A percentile compares a stretch with the other conserved stretches of the same genome.
phyloP scores from a whole-genome alignment of 2,113 vertebrate genomes.

The Eulacestoma nigropectus region DNA sequence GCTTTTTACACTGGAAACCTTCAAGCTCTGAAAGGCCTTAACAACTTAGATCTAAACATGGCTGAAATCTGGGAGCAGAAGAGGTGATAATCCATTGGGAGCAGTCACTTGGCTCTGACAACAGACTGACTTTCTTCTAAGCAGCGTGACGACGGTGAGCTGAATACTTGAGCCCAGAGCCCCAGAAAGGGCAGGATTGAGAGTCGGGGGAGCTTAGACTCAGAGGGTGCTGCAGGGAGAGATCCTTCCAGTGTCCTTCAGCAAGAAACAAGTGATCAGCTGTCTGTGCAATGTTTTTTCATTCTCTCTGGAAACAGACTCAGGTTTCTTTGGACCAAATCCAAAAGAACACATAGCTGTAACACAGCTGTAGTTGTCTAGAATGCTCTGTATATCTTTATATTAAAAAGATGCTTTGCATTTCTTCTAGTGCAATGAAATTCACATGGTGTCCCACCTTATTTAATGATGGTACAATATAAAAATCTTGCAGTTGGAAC shows the following conservation, averaged over 20 bases:
- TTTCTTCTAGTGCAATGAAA: conserved; percentile 82
- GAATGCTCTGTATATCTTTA: conserved; percentile 77
- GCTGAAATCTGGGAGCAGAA: conserved; percentile 98
- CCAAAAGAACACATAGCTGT: conserved; percentile 82
- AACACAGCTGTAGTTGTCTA: conserved; percentile 80
- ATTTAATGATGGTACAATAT: conserved; percentile 78
- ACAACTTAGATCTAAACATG: conserved; percentile 92
- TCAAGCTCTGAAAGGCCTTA: conserved; percentile 89
- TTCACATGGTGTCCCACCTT: conserved; percentile 73
- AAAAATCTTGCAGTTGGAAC: conserved; percentile 68
- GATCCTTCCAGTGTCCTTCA: conserved; percentile 38
- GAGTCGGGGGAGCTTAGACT: conserved; percentile 7
- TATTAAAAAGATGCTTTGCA: conserved; percentile 79
- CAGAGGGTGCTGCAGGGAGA: conserved; percentile 51
- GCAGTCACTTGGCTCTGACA: conserved; percentile 38
- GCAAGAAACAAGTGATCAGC: conserved; percentile 66
- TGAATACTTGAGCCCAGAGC: conserved; percentile 26
- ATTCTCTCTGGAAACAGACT: conserved; percentile 80
- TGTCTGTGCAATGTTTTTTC: conserved; percentile 70
- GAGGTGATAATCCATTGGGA: conserved; percentile 83
- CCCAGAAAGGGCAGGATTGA: conserved; percentile 23
- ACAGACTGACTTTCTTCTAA: conserved; percentile 19
- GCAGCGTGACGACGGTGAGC: conserved; percentile 27
- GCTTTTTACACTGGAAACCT: conserved; percentile 97
- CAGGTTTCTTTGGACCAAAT: conserved; percentile 88